A percentile compares a stretch with the other conserved stretches of the same genome.
Evolutionary conservation across 1,140 invertebrate species (phyloP).

Genomic region (Drosophila gunungcola): DNA sequence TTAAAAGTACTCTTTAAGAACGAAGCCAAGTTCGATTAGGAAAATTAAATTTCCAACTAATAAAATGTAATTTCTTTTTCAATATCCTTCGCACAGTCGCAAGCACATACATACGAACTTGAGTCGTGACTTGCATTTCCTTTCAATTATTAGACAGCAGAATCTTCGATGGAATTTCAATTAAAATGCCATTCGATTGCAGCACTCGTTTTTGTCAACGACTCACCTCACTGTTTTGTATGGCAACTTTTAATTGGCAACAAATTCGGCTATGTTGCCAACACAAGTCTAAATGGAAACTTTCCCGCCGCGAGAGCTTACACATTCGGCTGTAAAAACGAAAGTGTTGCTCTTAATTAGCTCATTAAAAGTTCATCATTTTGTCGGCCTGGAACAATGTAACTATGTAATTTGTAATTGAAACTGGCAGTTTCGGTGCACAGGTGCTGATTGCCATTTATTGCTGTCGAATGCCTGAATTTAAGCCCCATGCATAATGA

Average conservation of each 20-base stretch:
- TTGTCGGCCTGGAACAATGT: slow-evolving; percentile 6
- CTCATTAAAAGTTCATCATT: slow-evolving; percentile 56
- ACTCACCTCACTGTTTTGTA: slow-evolving; percentile 21
- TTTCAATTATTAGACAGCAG: slow-evolving; percentile 44
- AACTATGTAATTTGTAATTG: slow-evolving; percentile 25
- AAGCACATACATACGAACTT: slow-evolving; percentile 11
- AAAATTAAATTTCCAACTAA: slow-evolving; percentile 52
- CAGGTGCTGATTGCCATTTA: slow-evolving; percentile 27
- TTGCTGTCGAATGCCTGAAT: slow-evolving; percentile 11
- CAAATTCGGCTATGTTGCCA: slow-evolving; percentile 44
- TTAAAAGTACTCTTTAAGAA: neutral
- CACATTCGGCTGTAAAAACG: slow-evolving; percentile 31
- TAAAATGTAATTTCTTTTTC: slow-evolving; percentile 56
- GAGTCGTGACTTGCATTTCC: slow-evolving; percentile 58
- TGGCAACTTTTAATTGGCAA: slow-evolving; percentile 59
- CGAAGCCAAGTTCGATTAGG: slow-evolving; percentile 29
- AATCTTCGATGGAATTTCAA: slow-evolving; percentile 49
- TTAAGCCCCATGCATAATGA: slow-evolving; percentile 1
- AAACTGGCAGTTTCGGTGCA: slow-evolving; percentile 32
- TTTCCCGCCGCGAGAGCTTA: slow-evolving; percentile 12
- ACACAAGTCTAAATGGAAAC: slow-evolving; percentile 30
- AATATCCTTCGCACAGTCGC: slow-evolving; percentile 28
- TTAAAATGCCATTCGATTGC: slow-evolving; percentile 55
- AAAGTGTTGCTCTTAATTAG: slow-evolving; percentile 64
- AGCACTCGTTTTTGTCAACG: slow-evolving; percentile 36